These are phyloP conservation scores for Parnassius smintheus DNA, from an alignment of 2,888 invertebrate species.

Conservation along the genomic window DNA sequence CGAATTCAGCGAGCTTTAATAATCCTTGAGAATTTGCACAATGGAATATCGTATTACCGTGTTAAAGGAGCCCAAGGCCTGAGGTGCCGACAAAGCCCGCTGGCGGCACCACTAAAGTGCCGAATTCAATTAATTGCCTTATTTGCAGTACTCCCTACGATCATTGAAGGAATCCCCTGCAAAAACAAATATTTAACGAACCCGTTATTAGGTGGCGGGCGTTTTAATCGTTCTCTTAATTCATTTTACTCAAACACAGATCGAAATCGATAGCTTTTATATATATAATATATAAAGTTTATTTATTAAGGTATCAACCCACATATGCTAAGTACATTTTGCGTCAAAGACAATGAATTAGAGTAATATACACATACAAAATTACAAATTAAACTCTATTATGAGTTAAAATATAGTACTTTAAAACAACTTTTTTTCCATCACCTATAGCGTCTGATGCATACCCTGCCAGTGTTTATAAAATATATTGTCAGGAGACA, in stretches of 20 bases:
- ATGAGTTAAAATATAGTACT: too few species aligned
- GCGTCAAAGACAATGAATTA: too few species aligned
- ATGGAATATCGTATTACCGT: constrained; percentile 64
- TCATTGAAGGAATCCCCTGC: constrained; percentile 66
- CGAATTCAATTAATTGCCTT: constrained; percentile 81
- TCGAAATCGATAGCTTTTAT: too few species aligned
- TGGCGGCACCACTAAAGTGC: constrained; percentile 72
- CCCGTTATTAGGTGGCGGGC: constrained; percentile 68
- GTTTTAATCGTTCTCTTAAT: constrained; percentile 42
- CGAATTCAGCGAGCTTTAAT: constrained; percentile 39
- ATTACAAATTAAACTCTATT: too few species aligned
- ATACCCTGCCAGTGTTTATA: too few species aligned
- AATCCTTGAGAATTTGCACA: constrained; percentile 45
- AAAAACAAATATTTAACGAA: constrained; percentile 78
- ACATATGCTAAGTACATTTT: too few species aligned
- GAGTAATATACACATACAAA: too few species aligned
- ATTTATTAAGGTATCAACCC: too few species aligned
- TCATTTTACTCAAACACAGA: background rate
- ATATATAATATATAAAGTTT: too few species aligned
- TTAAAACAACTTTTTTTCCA: too few species aligned
- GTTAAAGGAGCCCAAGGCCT: constrained; percentile 34
- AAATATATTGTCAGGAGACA: too few species aligned
- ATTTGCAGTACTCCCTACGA: constrained; percentile 66
- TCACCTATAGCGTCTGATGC: too few species aligned
- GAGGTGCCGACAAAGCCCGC: constrained; percentile 71